A percentile compares a stretch with the other conserved stretches of the same genome.
Conservation (phyloP, 1,140 invertebrate species). For the Cephus cinctus region DNA sequence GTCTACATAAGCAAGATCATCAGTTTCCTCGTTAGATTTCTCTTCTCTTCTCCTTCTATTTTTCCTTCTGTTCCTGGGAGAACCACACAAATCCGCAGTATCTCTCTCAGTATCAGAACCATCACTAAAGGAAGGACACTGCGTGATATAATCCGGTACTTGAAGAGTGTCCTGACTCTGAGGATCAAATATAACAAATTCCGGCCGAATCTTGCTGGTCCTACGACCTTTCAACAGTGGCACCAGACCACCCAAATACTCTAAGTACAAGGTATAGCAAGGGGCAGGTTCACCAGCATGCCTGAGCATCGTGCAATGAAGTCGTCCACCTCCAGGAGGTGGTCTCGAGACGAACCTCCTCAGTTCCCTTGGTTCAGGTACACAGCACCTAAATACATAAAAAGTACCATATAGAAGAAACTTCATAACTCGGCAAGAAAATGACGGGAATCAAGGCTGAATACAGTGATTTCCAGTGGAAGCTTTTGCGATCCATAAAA, state of each 20-base stretch:
- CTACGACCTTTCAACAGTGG: conserved; percentile 94
- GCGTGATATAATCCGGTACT: conserved; percentile 40
- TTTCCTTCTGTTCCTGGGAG: conserved; percentile 67
- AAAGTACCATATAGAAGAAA: too few species aligned
- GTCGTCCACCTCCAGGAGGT: conserved; percentile 76
- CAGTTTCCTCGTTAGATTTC: conserved; percentile 57
- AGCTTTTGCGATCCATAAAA: too few species aligned
- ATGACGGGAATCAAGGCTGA: too few species aligned
- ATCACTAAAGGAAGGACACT: conserved; percentile 57
- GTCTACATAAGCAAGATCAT: conserved; percentile 83
- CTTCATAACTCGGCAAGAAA: too few species aligned
- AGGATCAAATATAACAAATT: conserved; percentile 98
- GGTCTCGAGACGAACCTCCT: conserved; percentile 92
- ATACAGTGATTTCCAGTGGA: too few species aligned
- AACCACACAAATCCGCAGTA: conserved; percentile 55
- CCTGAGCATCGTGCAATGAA: conserved; percentile 96
- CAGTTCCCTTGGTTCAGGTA: conserved; percentile 84
- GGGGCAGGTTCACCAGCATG: conserved; percentile 71
- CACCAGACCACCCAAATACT: conserved; percentile 94
- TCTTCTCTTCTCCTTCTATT: conserved; percentile 57
- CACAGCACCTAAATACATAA: conserved; percentile 92
- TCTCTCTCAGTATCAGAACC: conserved; percentile 81
- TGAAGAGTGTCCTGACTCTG: conserved; percentile 59
- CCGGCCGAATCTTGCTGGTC: conserved; percentile 94
- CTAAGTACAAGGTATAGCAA: conserved; percentile 93